Evolutionary conservation across 2,797 vertebrate species (phyloP).

Genomic region (Esox lucius): DNA sequence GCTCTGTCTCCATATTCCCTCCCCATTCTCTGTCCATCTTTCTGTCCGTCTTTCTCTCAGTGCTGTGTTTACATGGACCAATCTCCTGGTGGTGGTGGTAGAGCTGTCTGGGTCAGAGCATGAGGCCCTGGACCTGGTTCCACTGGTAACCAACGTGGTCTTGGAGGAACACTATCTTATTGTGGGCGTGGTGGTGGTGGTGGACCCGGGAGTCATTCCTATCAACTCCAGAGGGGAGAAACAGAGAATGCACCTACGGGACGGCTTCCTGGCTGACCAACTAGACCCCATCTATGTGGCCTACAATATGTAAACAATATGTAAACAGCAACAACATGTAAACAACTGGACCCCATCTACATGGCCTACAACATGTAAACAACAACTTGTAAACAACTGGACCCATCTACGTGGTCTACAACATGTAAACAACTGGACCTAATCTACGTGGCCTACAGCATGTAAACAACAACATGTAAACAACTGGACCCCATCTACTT

Average conservation of each 20-base stretch:
- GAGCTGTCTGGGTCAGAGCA: conserved; percentile 93
- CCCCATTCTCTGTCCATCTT: neutral
- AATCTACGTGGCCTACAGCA: conserved; percentile 78
- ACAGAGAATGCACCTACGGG: conserved; percentile 96
- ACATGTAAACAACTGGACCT: conserved; percentile 10
- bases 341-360: conserved; percentile 76
- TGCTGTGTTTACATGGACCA: conserved; percentile 97
- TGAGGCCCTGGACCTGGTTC: conserved; percentile 91
- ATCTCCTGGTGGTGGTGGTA: conserved; percentile 94
- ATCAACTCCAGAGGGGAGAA: conserved; percentile 97
- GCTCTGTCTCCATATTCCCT: no score
- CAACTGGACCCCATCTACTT: neutral
- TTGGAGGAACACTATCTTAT: conserved; percentile 96
- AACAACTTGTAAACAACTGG: neutral
- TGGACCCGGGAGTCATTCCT: conserved; percentile 94
- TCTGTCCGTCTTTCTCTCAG: conserved; percentile 39
- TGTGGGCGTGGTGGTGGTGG: conserved; percentile 93
- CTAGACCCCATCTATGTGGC: conserved; percentile 97
- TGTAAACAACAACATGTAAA: neutral
- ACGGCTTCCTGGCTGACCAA: conserved; percentile 94
- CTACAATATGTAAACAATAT: conserved; percentile 88
- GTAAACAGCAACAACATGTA: conserved; percentile 12
- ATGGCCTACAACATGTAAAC: conserved; percentile 88
- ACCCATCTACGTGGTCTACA: neutral
- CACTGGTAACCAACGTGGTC: conserved; percentile 91